Evolutionary conservation across 2,113 vertebrate genomes (phyloP).

Genomic region (Hyaena hyaena): DNA sequence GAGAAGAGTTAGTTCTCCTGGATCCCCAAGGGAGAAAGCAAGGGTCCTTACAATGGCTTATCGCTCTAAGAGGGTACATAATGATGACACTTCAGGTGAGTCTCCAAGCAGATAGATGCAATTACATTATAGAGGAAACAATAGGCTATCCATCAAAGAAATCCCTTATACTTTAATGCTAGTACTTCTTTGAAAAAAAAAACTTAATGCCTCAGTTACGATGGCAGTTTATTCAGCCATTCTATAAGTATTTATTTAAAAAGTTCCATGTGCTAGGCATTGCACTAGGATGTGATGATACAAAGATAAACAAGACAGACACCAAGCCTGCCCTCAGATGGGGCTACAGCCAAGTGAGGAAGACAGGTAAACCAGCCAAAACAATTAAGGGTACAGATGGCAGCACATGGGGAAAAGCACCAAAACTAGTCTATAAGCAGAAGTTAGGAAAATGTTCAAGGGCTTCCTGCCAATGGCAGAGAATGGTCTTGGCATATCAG

Average conservation of each 20-base stretch:
- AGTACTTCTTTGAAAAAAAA: slow-evolving; percentile 21
- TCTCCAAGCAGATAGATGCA: not conserved
- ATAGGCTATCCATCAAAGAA: not conserved
- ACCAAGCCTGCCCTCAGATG: not conserved
- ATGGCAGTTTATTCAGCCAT: not conserved
- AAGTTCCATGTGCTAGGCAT: not conserved
- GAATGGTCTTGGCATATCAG: not conserved
- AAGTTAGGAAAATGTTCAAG: not conserved
- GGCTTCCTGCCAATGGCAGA: slow-evolving; percentile 48
- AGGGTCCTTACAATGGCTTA: not conserved
- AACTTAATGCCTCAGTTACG: not conserved
- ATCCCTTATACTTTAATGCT: not conserved
- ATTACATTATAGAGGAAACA: not conserved
- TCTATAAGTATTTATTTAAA: not conserved
- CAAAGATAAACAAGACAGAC: not conserved
- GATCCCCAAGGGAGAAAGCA: not conserved
- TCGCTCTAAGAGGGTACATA: not conserved
- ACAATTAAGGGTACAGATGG: slow-evolving; percentile 3
- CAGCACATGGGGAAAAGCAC: not conserved
- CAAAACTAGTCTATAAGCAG: not conserved
- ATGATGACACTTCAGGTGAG: not conserved
- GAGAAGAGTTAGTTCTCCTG: not conserved
- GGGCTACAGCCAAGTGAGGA: not conserved
- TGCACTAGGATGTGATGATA: not conserved
- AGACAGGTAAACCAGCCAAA: slow-evolving; percentile 16